Percentiles rank a stretch among this genome's conserved stretches.
Conservation (phyloP, 1,140 invertebrate genomes). For the Scylla paramamosain region DNA sequence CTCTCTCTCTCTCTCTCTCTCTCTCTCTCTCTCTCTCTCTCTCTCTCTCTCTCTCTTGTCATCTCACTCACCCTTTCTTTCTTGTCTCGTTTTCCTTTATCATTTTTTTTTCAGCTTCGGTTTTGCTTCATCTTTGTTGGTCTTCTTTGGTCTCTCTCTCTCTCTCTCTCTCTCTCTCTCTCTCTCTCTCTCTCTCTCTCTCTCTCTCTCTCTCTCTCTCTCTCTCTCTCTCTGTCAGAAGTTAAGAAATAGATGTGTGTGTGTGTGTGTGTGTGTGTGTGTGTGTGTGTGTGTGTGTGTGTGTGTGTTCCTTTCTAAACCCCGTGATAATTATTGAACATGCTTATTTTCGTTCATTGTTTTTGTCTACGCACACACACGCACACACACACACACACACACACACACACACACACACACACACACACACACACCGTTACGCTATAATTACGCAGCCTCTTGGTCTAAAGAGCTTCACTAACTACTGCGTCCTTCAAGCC, state of each 20-base stretch:
- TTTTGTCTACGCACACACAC: background rate
- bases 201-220: constrained; percentile 50
- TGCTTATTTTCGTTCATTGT: background rate
- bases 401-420: background rate
- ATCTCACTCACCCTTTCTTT: background rate
- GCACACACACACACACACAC: background rate
- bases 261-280: too few relatives aligned
- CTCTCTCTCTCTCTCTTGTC: too few relatives aligned
- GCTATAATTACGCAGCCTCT: background rate
- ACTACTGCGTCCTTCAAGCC: too few relatives aligned
- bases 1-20: constrained; percentile 14
- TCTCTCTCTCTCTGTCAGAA: constrained; percentile 46
- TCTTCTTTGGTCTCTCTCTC: background rate
- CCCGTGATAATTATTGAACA: background rate
- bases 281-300: background rate
- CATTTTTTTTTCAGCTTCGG: background rate
- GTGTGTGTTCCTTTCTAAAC: background rate
- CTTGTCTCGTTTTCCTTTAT: background rate
- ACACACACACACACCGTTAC: background rate
- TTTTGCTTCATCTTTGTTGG: too few relatives aligned
- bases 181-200: constrained; percentile 44
- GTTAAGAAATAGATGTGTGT: background rate
- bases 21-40: background rate
- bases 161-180: constrained; percentile 21
- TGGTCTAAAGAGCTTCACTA: too few relatives aligned